Percentiles rank a stretch among this genome's conserved stretches.
Evolutionary conservation across 2,888 invertebrate species (phyloP).

Genomic region (Zaprionus obscuricornis): DNA sequence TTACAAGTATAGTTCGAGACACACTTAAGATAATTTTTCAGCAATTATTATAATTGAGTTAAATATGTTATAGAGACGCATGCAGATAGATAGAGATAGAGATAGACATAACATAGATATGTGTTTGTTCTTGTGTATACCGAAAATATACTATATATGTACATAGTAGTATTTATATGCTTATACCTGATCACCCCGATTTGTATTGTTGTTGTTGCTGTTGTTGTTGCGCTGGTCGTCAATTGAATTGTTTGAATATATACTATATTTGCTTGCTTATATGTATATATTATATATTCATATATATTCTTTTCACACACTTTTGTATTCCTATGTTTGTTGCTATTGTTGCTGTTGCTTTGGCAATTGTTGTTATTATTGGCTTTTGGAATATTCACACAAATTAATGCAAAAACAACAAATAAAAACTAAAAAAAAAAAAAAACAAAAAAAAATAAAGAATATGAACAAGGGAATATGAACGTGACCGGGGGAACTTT

Average conservation of each 20-base stretch:
- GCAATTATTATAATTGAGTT: too few relatives aligned
- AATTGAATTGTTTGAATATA: constrained; percentile 40
- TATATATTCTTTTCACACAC: constrained; percentile 11
- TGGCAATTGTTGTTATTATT: constrained; percentile 29
- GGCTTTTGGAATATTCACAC: constrained; percentile 53
- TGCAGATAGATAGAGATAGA: too few relatives aligned
- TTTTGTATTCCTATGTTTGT: too few relatives aligned
- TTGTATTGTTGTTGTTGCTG: constrained; percentile 17
- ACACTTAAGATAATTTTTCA: too few relatives aligned
- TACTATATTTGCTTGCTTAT: not conserved
- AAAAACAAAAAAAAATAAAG: constrained; percentile 20
- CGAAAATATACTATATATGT: not conserved
- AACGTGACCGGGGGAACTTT: not conserved
- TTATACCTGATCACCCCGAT: constrained; percentile 25
- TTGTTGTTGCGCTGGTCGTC: constrained; percentile 8
- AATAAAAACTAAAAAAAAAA: not conserved
- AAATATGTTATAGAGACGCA: too few relatives aligned
- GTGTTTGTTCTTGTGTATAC: too few relatives aligned
- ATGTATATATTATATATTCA: not conserved
- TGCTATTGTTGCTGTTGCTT: constrained; percentile 25
- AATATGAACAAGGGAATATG: not conserved
- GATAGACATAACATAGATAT: too few relatives aligned
- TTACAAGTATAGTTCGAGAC: too few relatives aligned
- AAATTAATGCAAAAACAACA: constrained; percentile 61
- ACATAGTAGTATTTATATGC: not conserved